A percentile compares a stretch with the other conserved stretches of the same genome.
These are phyloP conservation scores for Pyrocoelia pectoralis DNA, from an alignment of 2,888 invertebrate species.

Conservation along the genomic window DNA sequence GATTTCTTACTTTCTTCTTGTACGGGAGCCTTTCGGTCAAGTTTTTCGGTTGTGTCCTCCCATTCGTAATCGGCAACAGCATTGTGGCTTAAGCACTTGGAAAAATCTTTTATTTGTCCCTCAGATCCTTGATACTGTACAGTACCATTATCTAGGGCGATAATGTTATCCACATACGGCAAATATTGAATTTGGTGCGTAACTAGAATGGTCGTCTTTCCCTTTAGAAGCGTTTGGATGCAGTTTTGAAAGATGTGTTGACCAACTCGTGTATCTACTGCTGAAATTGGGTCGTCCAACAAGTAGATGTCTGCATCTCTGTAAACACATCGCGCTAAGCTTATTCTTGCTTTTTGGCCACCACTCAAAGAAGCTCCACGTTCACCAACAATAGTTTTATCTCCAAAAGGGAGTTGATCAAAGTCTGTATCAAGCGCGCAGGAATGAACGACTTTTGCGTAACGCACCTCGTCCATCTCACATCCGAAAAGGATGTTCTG, in stretches of 20 bases:
- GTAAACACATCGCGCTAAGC: slow-evolving; percentile 80
- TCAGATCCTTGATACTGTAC: slow-evolving; percentile 23
- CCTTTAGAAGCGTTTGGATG: slow-evolving; percentile 64
- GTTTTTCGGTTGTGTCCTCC: background rate
- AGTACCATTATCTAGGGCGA: slow-evolving; percentile 64
- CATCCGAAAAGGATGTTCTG: slow-evolving; percentile 76
- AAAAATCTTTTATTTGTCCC: background rate
- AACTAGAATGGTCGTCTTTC: slow-evolving; percentile 71
- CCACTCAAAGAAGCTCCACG: slow-evolving; percentile 80
- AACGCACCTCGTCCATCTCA: slow-evolving; percentile 58
- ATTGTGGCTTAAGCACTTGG: background rate
- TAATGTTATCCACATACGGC: slow-evolving; percentile 63
- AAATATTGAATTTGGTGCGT: slow-evolving; percentile 77
- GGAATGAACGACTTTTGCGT: slow-evolving; percentile 63
- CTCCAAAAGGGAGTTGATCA: slow-evolving; percentile 65
- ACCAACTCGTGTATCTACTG: slow-evolving; percentile 82
- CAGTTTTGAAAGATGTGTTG: slow-evolving; percentile 79
- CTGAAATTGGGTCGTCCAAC: slow-evolving; percentile 81
- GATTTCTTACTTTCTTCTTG: background rate
- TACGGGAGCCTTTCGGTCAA: background rate
- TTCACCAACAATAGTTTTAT: slow-evolving; percentile 69
- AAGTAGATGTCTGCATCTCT: slow-evolving; percentile 78
- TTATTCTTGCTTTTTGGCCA: slow-evolving; percentile 82
- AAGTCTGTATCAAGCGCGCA: slow-evolving; percentile 73
- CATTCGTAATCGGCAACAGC: background rate